phyloP scores from a whole-genome alignment of 1,140 invertebrate genomes.

The Neelides sp. region DNA sequence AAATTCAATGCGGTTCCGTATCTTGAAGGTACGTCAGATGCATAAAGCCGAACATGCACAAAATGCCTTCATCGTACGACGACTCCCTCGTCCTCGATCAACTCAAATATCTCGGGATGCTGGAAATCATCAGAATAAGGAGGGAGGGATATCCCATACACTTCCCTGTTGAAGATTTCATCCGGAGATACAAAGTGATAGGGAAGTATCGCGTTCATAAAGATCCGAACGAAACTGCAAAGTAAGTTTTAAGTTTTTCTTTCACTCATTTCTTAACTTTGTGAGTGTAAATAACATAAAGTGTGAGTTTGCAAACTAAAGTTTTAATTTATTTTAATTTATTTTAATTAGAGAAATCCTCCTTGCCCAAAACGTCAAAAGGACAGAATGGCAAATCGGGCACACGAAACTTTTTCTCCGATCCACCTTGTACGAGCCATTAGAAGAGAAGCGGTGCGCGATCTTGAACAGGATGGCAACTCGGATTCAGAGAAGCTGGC shows the following conservation, averaged over 20 bases:
- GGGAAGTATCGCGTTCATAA: constrained; percentile 37
- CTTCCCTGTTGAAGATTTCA: constrained; percentile 61
- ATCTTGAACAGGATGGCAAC: constrained; percentile 57
- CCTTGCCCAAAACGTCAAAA: not conserved
- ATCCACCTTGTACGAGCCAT: constrained; percentile 66
- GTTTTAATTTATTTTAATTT: constrained; percentile 23
- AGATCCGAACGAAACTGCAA: constrained; percentile 43
- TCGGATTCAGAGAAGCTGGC: constrained; percentile 65
- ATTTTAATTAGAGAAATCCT: constrained; percentile 9
- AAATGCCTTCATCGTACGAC: constrained; percentile 70
- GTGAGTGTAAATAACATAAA: not conserved
- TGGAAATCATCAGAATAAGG: constrained; percentile 86
- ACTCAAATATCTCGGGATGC: constrained; percentile 84
- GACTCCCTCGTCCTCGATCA: constrained; percentile 75
- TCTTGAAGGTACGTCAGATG: constrained; percentile 73
- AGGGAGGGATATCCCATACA: constrained; percentile 88
- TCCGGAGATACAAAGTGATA: constrained; percentile 63
- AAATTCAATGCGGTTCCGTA: not conserved
- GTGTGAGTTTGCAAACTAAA: not conserved
- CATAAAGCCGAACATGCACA: constrained; percentile 85
- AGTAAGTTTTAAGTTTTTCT: constrained; percentile 33
- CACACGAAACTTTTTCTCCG: constrained; percentile 80
- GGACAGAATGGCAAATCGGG: constrained; percentile 74
- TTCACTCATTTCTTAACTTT: not conserved
- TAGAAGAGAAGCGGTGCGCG: constrained; percentile 63